phyloP scores from a whole-genome alignment of 1,140 invertebrate genomes.

The Eueides isabella region DNA sequence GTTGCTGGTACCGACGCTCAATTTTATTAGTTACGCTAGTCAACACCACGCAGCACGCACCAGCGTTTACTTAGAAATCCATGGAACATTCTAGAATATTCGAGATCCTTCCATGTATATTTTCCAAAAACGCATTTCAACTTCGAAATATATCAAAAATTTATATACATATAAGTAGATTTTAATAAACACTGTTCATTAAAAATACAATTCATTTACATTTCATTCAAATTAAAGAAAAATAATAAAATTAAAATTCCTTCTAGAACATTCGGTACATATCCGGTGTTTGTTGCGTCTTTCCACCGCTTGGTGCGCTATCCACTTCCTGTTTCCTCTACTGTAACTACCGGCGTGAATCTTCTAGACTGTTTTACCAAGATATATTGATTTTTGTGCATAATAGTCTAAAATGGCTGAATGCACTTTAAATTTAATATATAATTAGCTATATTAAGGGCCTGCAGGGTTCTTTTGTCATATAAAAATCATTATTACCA shows the following conservation, averaged over 20 bases:
- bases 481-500: background rate
- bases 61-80: background rate
- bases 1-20: constrained; percentile 42
- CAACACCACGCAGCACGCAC: constrained; percentile 42
- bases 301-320: constrained; percentile 53
- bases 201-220: background rate
- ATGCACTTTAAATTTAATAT: background rate
- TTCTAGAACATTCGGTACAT: constrained; percentile 61
- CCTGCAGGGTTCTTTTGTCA: background rate
- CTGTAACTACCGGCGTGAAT: constrained; percentile 35
- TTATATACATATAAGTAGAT: constrained; percentile 7
- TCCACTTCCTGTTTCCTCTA: constrained; percentile 50
- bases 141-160: background rate
- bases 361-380: constrained; percentile 50
- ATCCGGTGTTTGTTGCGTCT: constrained; percentile 57
- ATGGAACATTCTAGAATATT: constrained; percentile 64
- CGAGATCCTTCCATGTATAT: constrained; percentile 53
- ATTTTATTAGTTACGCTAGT: constrained; percentile 45
- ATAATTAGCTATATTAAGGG: background rate
- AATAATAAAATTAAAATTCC: constrained; percentile 22
- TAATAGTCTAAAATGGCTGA: background rate
- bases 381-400: constrained; percentile 50
- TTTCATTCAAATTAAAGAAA: constrained; percentile 43
- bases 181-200: background rate
- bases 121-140: constrained; percentile 1